These are phyloP conservation scores for Dicaeum eximium DNA, from an alignment of 2,113 vertebrate genomes.

Conservation along the genomic window DNA sequence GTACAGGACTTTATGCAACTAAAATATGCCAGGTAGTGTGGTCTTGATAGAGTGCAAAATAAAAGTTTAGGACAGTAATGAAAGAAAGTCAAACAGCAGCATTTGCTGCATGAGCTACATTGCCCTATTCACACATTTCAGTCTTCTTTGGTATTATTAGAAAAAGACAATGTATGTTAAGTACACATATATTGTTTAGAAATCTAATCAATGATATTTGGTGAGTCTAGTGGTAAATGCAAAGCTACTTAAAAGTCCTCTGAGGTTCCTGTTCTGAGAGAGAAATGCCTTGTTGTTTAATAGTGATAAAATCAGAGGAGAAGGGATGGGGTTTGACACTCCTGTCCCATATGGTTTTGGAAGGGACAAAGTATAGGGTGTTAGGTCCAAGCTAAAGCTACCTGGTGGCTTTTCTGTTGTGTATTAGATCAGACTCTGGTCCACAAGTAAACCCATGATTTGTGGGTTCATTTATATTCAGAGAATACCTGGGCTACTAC, in stretches of 20 bases:
- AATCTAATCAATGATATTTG: neutral
- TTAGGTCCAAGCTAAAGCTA: neutral
- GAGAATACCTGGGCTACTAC: neutral
- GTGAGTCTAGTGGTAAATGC: neutral
- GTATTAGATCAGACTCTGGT: neutral
- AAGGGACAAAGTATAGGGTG: neutral
- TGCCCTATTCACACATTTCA: neutral
- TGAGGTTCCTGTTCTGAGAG: neutral
- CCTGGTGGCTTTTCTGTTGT: neutral
- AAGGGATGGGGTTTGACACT: neutral
- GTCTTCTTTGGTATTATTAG: neutral
- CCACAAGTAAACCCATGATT: neutral
- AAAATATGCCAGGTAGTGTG: neutral
- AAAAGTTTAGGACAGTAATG: neutral
- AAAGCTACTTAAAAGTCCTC: neutral
- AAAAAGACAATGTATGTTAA: neutral
- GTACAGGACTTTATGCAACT: neutral
- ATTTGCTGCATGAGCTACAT: neutral
- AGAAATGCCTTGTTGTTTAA: neutral
- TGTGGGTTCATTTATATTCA: neutral
- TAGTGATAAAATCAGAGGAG: neutral
- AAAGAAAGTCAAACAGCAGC: neutral
- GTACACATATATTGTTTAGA: neutral
- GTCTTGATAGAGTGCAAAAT: neutral
- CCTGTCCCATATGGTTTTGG: neutral